Evolutionary conservation across 2,113 vertebrate genomes (phyloP), one percentile per base, ranked within the genome.

Genomic region (Azemiops feae): DNA sequence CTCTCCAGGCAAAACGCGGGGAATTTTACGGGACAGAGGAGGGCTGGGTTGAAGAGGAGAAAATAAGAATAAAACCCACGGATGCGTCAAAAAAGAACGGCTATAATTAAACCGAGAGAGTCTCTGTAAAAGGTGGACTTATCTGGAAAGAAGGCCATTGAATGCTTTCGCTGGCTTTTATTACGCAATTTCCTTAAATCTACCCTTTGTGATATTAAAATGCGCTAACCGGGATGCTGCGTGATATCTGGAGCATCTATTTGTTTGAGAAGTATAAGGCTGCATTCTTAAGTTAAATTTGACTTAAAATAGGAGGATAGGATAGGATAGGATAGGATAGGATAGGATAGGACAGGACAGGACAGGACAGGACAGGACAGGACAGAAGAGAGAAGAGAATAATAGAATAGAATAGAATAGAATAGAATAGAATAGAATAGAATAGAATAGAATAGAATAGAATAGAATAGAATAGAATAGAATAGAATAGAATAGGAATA

Each of bases 341-440:
- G 11, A 55, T 22, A 22, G 54, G 5, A 22, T 20, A 55, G 20
- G 5, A 20, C 22, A 55, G 54, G 22, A 20, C 3, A 55, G 54
- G 1, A 55, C 0, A 20, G 54, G 14, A 18, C 3, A 54, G 45
- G 4, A 47, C 0, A 47, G 45, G 3, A 45, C 0, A 53, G 52
- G 0, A 16, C 12, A 53, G 52, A 3, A 53, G 52, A 53, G 53
- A 47, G 45, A 47, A 47, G 1, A 45, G 43, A 45, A 45, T 45
- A 45, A 45, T 45, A 45, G 43, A 45, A 45, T 45, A 4, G 57
- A 9, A 22, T 6, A 2, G 55, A 23, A 20, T 6, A 3, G 55
- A 23, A 22, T 7, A 25, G 55, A 23, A 22, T 23, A 58, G 23
- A 10, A n/a, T n/a, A n/a, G n/a, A n/a, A n/a, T n/a, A n/a, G n/a